A percentile compares a stretch with the other conserved stretches of the same genome.
phyloP scores from a whole-genome alignment of 2,113 vertebrate genomes.

The Crotalus viridis region DNA sequence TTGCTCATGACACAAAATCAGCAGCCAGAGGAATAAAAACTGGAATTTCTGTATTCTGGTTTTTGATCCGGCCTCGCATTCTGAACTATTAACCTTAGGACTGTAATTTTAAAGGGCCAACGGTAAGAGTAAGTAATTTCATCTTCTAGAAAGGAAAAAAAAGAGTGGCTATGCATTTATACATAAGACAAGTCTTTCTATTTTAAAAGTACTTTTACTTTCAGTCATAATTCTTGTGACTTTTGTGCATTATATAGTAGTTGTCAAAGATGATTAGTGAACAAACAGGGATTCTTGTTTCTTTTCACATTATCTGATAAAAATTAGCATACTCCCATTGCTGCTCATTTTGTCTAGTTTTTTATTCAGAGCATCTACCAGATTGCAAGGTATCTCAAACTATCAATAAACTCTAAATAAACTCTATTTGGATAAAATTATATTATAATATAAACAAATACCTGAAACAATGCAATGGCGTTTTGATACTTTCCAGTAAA shows the following conservation, averaged over 20 bases:
- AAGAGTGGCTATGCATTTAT: background rate
- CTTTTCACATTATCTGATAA: background rate
- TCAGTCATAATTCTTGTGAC: background rate
- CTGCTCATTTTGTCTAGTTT: background rate
- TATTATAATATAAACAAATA: constrained; percentile 45
- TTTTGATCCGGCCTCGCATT: background rate
- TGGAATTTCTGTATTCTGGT: background rate
- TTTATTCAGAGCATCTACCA: background rate
- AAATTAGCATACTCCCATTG: background rate
- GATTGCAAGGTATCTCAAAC: background rate
- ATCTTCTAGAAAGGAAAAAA: background rate
- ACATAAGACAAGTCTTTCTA: background rate
- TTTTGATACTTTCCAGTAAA: constrained; percentile 85
- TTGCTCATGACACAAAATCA: background rate
- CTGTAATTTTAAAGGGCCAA: background rate
- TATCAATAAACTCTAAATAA: background rate
- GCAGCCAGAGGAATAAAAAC: background rate
- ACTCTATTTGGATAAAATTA: background rate
- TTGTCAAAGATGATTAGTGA: background rate
- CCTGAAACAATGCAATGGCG: constrained; percentile 86
- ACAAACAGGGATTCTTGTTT: background rate
- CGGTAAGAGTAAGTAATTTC: background rate
- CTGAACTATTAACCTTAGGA: background rate
- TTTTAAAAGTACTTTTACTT: background rate
- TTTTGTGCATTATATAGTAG: background rate